Evolutionary conservation across 1,140 invertebrate genomes (phyloP).

Genomic region (Trichomalopsis sarcophagae): DNA sequence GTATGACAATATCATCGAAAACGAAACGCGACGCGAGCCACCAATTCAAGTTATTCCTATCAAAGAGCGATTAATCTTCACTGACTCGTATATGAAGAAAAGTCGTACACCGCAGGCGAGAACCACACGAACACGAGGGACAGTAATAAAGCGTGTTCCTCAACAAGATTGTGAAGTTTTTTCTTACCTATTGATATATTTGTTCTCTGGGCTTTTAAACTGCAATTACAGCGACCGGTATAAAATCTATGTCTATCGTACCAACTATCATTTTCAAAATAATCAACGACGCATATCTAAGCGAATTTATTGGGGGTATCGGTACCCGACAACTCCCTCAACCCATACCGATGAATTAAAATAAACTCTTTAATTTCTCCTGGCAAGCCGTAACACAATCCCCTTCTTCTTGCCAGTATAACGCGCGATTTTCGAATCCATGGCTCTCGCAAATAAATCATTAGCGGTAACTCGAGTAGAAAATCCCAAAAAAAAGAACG

Average conservation of each 20-base stretch:
- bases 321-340: too few relatives aligned
- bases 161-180: neutral
- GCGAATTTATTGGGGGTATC: too few relatives aligned
- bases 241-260: too few relatives aligned
- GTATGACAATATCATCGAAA: too few relatives aligned
- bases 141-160: slow-evolving; percentile 7
- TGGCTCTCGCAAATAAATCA: neutral
- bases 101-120: neutral
- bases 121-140: neutral
- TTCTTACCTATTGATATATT: neutral
- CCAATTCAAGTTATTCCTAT: neutral
- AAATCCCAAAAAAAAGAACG: neutral
- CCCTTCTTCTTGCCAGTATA: neutral
- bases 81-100: neutral
- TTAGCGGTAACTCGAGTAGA: neutral
- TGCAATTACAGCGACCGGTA: too few relatives aligned
- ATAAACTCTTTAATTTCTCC: neutral
- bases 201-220: neutral
- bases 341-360: neutral
- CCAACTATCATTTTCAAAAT: too few relatives aligned
- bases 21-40: too few relatives aligned
- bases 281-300: too few relatives aligned
- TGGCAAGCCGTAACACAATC: neutral
- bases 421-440: neutral
- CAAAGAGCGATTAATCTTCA: slow-evolving; percentile 6